phyloP scores from a whole-genome alignment of 1,140 invertebrate species.

The Drosophila obscura region DNA sequence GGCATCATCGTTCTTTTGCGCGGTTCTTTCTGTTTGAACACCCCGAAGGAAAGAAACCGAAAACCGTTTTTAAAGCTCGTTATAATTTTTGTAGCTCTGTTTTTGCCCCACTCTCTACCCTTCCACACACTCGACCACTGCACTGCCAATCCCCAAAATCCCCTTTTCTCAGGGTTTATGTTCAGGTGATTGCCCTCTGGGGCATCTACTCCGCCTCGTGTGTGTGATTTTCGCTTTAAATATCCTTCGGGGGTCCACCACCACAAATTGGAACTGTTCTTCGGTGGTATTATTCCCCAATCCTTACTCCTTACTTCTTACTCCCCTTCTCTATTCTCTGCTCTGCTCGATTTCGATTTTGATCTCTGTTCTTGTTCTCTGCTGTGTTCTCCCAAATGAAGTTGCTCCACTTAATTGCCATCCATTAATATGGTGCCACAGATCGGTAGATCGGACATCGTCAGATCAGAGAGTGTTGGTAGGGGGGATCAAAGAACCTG shows the following conservation, averaged over 20 bases:
- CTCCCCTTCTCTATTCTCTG: background rate
- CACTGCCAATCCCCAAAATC: background rate
- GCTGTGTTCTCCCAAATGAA: slow-evolving; percentile 47
- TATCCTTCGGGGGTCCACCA: slow-evolving; percentile 54
- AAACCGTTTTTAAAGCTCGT: slow-evolving; percentile 71
- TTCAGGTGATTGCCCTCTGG: slow-evolving; percentile 66
- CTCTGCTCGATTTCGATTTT: slow-evolving; percentile 19
- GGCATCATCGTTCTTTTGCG: slow-evolving; percentile 12
- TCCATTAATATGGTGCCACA: slow-evolving; percentile 48
- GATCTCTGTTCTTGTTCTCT: slow-evolving; percentile 10
- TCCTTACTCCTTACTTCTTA: background rate
- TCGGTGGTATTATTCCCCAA: background rate
- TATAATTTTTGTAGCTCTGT: slow-evolving; percentile 59
- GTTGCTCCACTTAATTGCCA: slow-evolving; percentile 63
- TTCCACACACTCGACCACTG: background rate
- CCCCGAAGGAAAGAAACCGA: slow-evolving; percentile 11
- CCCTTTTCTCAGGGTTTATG: slow-evolving; percentile 6
- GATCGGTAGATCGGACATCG: background rate
- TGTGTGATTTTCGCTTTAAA: slow-evolving; percentile 50
- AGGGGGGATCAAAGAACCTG: background rate
- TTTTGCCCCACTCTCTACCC: slow-evolving; percentile 24
- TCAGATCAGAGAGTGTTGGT: background rate
- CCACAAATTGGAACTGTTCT: slow-evolving; percentile 52
- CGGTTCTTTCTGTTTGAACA: slow-evolving; percentile 65
- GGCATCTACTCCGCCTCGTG: slow-evolving; percentile 15